Base-by-base conservation (phyloP, 2,113 vertebrate genomes). In the Promerops cafer region DNA sequence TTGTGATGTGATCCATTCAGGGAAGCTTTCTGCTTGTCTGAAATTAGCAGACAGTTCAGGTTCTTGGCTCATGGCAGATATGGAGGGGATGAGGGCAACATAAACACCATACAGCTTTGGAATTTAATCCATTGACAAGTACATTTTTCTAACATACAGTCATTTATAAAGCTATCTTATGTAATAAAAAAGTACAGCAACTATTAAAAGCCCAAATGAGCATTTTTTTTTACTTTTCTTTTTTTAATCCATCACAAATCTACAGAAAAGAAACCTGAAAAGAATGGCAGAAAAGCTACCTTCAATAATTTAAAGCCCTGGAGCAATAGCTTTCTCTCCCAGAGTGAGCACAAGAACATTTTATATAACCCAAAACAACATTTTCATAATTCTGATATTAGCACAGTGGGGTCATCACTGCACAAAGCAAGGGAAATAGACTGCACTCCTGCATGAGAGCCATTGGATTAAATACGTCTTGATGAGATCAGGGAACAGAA, bases 321-420 rank as follows among this genome's bases (percentile, higher is more conserved):
- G 17, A 61, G 80, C 76, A 88, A 78, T 12, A 80, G 42, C 45
- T 66, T 65, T 13, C 50, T 92, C 87, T 93, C 85, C 71, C 72
- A 74, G 47, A 88, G 75, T 16, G 68, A 96, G 57, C 22, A 85
- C n/a, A 82, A 72, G 22, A 93, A 65, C 42, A 42, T 83, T 86
- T 95, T 57, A 54, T 53, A 33, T 22, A 88, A 88, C 16, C 16
- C 64, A 77, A 86, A 61, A 0, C 70, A 88, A 82, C 64, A 87
- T 87, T 90, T 96, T 92, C 76, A 74, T 94, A 88, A 81, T 90
- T 92, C 42, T 74, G 63, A 13, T 81, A 87, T 75, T 35, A 94
- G 91, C 35, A 3, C 80, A 89, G 75, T 35, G 37, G 76, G 42
- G 40, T 77, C 89, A 92, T 27, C 42, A 9, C 76, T 57, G 66